Evolutionary conservation across 2,113 vertebrate genomes (phyloP).

Genomic region (Sylvilagus bachmani): DNA sequence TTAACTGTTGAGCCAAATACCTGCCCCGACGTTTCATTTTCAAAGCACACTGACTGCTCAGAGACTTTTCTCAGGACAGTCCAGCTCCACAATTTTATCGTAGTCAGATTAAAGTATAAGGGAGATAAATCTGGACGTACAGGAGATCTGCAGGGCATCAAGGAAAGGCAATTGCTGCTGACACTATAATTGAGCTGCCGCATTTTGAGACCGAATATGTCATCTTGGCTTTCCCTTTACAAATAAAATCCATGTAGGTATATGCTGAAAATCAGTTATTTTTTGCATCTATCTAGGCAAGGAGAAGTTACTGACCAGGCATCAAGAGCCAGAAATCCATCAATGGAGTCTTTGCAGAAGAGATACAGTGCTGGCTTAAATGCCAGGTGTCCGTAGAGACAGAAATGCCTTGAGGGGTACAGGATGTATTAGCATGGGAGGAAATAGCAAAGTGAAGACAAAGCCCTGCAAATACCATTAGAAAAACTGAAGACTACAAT

Average conservation of each 20-base stretch:
- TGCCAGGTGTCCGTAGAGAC: not conserved
- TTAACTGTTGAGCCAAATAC: no score
- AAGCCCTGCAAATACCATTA: not conserved
- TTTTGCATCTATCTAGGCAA: not conserved
- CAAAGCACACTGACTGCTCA: not conserved
- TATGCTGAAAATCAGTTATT: not conserved
- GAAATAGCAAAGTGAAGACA: not conserved
- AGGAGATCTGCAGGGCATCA: not conserved
- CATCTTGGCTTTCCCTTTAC: not conserved
- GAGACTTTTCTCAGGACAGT: not conserved
- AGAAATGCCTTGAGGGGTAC: not conserved
- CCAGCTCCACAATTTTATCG: not conserved
- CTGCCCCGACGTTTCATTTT: not conserved
- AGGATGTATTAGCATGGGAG: not conserved
- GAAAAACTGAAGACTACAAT: not conserved
- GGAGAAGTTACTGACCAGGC: not conserved
- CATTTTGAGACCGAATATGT: not conserved
- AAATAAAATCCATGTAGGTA: slow-evolving; percentile 4
- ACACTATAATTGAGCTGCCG: not conserved
- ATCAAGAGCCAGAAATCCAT: not conserved
- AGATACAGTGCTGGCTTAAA: not conserved
- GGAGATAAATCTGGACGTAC: not conserved
- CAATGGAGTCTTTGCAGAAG: not conserved
- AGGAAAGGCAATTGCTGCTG: not conserved
- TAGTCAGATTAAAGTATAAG: not conserved